phyloP scores from a whole-genome alignment of 2,113 vertebrate genomes.

The Aix galericulata region DNA sequence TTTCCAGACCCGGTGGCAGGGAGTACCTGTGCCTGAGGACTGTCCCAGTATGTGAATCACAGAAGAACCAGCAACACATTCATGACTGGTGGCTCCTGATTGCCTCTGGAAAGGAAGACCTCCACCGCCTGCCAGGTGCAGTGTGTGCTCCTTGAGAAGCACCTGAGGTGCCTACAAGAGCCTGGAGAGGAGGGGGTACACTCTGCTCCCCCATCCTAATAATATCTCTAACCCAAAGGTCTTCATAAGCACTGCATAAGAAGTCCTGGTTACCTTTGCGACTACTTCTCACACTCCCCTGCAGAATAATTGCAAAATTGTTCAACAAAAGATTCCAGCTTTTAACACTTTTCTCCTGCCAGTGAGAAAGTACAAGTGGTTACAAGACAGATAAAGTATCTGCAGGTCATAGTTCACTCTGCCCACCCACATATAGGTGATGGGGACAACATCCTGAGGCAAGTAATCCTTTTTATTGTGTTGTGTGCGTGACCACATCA shows the following conservation, averaged over 20 bases:
- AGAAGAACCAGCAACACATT: neutral
- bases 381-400: neutral
- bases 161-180: neutral
- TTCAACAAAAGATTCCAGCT: neutral
- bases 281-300: neutral
- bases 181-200: neutral
- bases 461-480: neutral
- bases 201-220: neutral
- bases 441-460: neutral
- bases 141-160: accelerated
- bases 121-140: neutral
- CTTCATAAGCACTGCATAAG: neutral
- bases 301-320: neutral
- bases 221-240: neutral
- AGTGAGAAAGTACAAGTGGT: neutral
- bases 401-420: neutral
- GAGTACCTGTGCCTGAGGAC: neutral
- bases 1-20: accelerated
- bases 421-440: neutral
- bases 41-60: accelerated
- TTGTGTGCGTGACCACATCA: neutral
- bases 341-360: neutral
- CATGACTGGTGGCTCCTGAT: accelerated
- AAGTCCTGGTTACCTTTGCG: neutral
- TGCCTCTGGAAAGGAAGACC: neutral